Evolutionary conservation across 2,888 invertebrate species (phyloP).

Genomic region (Acleris cristana): DNA sequence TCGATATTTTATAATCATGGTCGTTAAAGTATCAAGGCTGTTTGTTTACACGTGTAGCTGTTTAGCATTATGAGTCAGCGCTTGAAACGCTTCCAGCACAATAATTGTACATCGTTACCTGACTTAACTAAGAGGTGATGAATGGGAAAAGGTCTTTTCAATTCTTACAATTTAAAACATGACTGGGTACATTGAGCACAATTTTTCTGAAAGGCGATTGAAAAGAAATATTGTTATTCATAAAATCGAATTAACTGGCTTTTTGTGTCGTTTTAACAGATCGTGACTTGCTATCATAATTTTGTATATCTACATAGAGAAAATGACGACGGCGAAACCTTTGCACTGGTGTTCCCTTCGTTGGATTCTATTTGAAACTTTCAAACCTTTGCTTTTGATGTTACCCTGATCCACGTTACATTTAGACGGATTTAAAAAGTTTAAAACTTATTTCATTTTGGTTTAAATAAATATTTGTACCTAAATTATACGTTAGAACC

Average conservation of each 20-base stretch:
- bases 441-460: too few relatives aligned
- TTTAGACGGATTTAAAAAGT: too few relatives aligned
- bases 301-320: neutral
- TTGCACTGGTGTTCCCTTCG: neutral
- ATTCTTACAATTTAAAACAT: constrained; percentile 18
- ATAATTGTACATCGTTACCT: constrained; percentile 6
- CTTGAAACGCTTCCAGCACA: constrained; percentile 10
- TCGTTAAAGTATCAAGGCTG: constrained; percentile 18
- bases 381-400: too few relatives aligned
- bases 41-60: constrained; percentile 21
- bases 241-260: constrained; percentile 7
- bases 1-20: constrained; percentile 22
- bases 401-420: too few relatives aligned
- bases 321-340: neutral
- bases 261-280: constrained; percentile 12
- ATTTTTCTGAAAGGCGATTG: constrained; percentile 7
- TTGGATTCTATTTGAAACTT: too few relatives aligned
- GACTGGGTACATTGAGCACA: constrained; percentile 13
- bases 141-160: constrained; percentile 14
- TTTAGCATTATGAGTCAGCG: constrained; percentile 10
- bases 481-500: too few relatives aligned
- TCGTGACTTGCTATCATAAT: constrained; percentile 28
- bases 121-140: constrained; percentile 10
- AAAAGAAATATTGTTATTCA: constrained; percentile 15
- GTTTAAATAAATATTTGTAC: too few relatives aligned